Evolutionary conservation across 1,140 invertebrate species (phyloP), one percentile per base, ranked within the genome.

Genomic region (Leptinotarsa lineolata): DNA sequence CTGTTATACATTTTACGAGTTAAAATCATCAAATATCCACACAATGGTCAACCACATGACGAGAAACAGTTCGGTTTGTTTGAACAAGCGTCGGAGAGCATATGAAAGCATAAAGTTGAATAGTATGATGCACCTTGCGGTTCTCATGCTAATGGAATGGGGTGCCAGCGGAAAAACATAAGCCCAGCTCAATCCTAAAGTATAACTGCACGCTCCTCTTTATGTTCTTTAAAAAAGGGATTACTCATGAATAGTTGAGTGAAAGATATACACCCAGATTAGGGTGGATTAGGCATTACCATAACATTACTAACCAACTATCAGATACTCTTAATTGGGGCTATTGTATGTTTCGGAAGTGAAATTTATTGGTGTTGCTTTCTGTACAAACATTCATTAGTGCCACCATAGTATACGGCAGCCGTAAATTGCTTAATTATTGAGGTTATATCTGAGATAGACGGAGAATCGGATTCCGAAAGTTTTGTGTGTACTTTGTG

Each of bases 231-330:
- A 70, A 72, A 78, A 76, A 79, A 78, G 73, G 78, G 76, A 76
- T 78, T 78, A 78, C 76, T 76, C 76, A 76, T 79, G 78, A 79
- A 79, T 79, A 74, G 76, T 76, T 79, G 76, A 79, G 78, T 79
- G 78, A 79, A 79, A 79, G 76, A 79, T 78, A 79, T 78, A 79
- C 74, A 76, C 74, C 74, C 66, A 76, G 78, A 79, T 79, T 78
- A 77, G 72, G 60, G 64, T 45, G 66, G 76, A 76, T 78, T 78
- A 76, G 61, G 54, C 59, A 78, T 78, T 78, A 77, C 71, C 76
- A 77, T 76, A 77, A 77, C 76, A 72, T 74, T 74, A 63, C 66
- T 63, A 46, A 39, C 68, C 68, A 44, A 72, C 59, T 72, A 72
- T 64, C 70, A 24, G n/a, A 45, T 63, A 72, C 46, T n/a, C 60